Conservation (phyloP, 2,797 vertebrate species). For the Benthosema pterotum region DNA sequence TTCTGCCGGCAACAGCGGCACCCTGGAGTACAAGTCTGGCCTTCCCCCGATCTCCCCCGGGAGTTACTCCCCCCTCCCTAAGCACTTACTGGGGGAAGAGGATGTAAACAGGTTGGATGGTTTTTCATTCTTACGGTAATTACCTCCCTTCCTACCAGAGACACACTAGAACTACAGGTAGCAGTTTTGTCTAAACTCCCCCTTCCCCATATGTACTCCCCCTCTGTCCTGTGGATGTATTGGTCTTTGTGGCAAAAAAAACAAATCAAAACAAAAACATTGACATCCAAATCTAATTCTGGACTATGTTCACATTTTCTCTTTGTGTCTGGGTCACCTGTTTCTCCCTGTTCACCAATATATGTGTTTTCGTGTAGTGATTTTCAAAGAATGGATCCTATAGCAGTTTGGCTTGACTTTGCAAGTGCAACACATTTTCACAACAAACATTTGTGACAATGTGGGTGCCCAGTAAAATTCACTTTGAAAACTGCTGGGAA, state of each 20-base stretch:
- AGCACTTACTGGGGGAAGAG: constrained; percentile 95
- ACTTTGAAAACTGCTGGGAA: constrained; percentile 25
- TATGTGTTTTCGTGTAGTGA: constrained; percentile 2
- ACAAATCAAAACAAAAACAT: too few species aligned
- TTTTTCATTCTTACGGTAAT: constrained; percentile 86
- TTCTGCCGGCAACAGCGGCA: constrained; percentile 89
- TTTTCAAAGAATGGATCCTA: constrained; percentile 26
- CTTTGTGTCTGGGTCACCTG: not conserved
- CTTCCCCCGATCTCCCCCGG: constrained; percentile 90
- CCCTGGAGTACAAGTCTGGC: constrained; percentile 94
- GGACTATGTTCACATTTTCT: constrained; percentile 19
- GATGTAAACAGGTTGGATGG: constrained; percentile 97
- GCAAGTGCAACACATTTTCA: not conserved
- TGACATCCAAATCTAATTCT: not conserved
- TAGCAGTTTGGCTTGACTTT: not conserved
- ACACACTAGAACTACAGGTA: constrained; percentile 65
- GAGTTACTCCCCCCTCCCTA: constrained; percentile 94
- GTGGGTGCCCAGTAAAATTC: not conserved
- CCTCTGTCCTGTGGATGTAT: constrained; percentile 14
- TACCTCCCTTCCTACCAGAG: constrained; percentile 68
- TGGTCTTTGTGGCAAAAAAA: constrained; percentile 19
- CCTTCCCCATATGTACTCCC: constrained; percentile 4
- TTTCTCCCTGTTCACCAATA: not conserved
- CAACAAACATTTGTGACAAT: not conserved
- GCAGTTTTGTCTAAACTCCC: constrained; percentile 37